Evolutionary conservation across 1,140 invertebrate genomes (phyloP).

Genomic region (Tetraneura akinire): DNA sequence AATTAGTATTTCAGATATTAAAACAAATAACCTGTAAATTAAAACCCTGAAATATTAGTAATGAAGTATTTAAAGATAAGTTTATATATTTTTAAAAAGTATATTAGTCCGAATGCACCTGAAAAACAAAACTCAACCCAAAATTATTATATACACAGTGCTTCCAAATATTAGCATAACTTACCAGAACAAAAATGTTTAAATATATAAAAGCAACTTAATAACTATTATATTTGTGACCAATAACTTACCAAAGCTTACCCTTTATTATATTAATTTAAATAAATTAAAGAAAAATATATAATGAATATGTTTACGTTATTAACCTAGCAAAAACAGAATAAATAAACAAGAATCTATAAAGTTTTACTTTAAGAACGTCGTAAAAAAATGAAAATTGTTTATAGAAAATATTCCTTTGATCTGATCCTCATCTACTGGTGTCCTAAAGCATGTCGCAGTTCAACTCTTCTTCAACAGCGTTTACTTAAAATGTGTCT

Average conservation of each 20-base stretch:
- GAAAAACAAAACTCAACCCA: slow-evolving; percentile 51
- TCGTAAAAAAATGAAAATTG: slow-evolving; percentile 44
- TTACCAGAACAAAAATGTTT: slow-evolving; percentile 10
- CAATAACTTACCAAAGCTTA: slow-evolving; percentile 42
- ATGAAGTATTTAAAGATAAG: neutral
- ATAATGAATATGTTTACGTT: slow-evolving; percentile 17
- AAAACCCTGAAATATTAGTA: slow-evolving; percentile 35
- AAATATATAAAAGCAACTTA: slow-evolving; percentile 35
- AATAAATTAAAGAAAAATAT: slow-evolving; percentile 41
- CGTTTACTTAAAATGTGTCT: slow-evolving; percentile 33
- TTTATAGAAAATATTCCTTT: slow-evolving; percentile 46
- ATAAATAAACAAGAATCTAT: slow-evolving; percentile 33
- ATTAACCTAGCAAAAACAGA: slow-evolving; percentile 29
- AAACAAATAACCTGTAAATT: slow-evolving; percentile 38
- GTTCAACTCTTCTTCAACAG: slow-evolving; percentile 30
- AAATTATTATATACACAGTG: slow-evolving; percentile 47
- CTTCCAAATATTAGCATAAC: slow-evolving; percentile 46
- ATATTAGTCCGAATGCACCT: slow-evolving; percentile 44
- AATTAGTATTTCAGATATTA: slow-evolving; percentile 37
- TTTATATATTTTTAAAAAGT: neutral
- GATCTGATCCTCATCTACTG: slow-evolving; percentile 22
- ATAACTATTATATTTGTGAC: neutral
- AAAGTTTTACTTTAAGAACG: slow-evolving; percentile 44
- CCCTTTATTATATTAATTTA: slow-evolving; percentile 26
- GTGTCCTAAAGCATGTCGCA: slow-evolving; percentile 18